Base-by-base conservation (phyloP, 2,797 vertebrate genomes). In the Galago senegalensis region DNA sequence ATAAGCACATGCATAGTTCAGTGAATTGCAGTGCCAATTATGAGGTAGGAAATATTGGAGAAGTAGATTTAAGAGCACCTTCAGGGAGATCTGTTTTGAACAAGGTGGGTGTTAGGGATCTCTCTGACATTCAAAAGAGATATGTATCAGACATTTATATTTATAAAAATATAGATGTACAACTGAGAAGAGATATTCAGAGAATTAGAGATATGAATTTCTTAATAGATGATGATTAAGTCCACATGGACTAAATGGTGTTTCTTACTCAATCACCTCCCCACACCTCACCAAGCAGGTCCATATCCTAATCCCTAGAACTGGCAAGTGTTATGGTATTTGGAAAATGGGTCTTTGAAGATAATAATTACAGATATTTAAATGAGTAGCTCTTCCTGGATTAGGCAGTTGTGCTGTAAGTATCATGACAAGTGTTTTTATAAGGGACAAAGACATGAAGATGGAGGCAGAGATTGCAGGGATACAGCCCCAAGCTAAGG, bases 261-360 rank as follows among this genome's bases (percentile, higher is more conserved):
- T 6, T 10, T 3, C 13, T 5, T 21, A 2, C 3, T 7, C 6
- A 67, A 16, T 29, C 31, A 67, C 16, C 31, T 31, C 20, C 11
- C 0, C 5, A 13, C 0, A 5, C 4, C 37, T 3, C 8, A 75
- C 23, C 4, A 29, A 63, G 46, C 72, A 60, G 6, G 7, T 49
- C 23, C 40, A 17, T 58, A 69, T 58, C 18, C 34, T 72, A 40
- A 29, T 56, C 16, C 70, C 12, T 18, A 31, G 40, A 80, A 89
- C 25, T n/a, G 75, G 23, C 80, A n/a, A 90, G 72, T 63, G 2
- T 84, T 56, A 40, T 1, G 7, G 73, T 46, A 34, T 46, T 72
- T 90, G 29, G 34, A 80, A 81, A 91, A 61, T 21, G 17, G 17
- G 17, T 79, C 31, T 61, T 73, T 76, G 13, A 3, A 40, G 49